Conservation (phyloP, 2,113 vertebrate genomes). For the Alethe diademata region DNA sequence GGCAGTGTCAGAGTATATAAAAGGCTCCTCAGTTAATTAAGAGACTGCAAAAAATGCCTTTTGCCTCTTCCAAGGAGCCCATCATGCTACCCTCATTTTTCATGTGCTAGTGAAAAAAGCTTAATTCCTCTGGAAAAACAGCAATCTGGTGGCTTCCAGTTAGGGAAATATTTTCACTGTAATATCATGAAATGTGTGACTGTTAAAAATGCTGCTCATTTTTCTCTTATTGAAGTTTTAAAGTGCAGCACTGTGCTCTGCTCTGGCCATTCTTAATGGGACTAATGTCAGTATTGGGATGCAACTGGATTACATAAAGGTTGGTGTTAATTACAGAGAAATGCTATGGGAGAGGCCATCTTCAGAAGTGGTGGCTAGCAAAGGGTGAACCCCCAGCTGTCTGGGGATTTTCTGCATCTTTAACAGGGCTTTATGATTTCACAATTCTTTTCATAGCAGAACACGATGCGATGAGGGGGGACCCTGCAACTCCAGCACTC, state of each 20-base stretch:
- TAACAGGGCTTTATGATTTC: background rate
- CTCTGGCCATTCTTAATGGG: background rate
- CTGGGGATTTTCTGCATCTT: background rate
- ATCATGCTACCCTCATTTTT: background rate
- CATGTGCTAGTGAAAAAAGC: background rate
- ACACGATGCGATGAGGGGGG: fast-evolving
- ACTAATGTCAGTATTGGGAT: background rate
- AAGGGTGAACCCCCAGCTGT: fast-evolving
- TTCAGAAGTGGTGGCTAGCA: background rate
- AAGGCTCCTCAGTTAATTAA: background rate
- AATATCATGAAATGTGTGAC: background rate
- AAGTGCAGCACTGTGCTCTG: background rate
- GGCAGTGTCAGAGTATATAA: background rate
- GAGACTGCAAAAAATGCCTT: background rate
- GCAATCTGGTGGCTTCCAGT: background rate
- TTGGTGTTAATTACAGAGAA: background rate
- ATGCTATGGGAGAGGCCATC: background rate
- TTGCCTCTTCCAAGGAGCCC: background rate
- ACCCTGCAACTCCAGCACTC: fast-evolving
- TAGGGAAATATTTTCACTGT: background rate
- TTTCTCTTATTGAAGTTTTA: background rate
- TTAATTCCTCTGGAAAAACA: background rate
- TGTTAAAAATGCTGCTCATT: background rate
- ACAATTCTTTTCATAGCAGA: background rate
- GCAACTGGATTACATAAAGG: background rate